phyloP scores from a whole-genome alignment of 2,888 invertebrate species.

The Macrostomum cliftonense region DNA sequence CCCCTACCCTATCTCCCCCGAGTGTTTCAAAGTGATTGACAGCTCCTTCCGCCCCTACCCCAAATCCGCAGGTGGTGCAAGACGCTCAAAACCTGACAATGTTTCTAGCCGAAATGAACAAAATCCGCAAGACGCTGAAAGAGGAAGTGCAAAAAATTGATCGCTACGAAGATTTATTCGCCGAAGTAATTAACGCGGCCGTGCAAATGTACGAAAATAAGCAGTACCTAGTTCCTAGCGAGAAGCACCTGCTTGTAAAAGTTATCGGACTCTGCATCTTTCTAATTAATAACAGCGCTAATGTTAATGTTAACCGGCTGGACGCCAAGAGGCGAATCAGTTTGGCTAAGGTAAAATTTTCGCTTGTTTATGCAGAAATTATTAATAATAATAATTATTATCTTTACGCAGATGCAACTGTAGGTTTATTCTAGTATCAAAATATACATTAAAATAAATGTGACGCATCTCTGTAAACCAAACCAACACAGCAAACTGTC shows the following conservation, averaged over 20 bases:
- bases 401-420: no score
- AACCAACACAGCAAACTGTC: no score
- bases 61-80: constrained; percentile 56
- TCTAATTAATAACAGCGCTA: constrained; percentile 23
- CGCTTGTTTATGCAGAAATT: no score
- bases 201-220: constrained; percentile 86
- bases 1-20: no score
- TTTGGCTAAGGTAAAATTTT: constrained; percentile 47
- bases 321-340: constrained; percentile 83
- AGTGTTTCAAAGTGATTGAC: no score
- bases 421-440: no score
- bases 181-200: constrained; percentile 83
- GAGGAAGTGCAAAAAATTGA: constrained; percentile 39
- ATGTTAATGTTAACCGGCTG: constrained; percentile 55
- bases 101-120: constrained; percentile 96
- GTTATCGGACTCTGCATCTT: constrained; percentile 38
- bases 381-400: constrained; percentile 6
- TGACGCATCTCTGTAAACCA: no score
- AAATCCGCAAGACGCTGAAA: constrained; percentile 82
- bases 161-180: constrained; percentile 71
- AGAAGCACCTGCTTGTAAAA: constrained; percentile 92
- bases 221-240: constrained; percentile 79
- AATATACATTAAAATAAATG: no score
- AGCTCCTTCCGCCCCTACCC: no score
- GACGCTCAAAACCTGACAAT: constrained; percentile 94